phyloP scores from a whole-genome alignment of 2,888 invertebrate genomes.

The Yponomeuta plumbellus region DNA sequence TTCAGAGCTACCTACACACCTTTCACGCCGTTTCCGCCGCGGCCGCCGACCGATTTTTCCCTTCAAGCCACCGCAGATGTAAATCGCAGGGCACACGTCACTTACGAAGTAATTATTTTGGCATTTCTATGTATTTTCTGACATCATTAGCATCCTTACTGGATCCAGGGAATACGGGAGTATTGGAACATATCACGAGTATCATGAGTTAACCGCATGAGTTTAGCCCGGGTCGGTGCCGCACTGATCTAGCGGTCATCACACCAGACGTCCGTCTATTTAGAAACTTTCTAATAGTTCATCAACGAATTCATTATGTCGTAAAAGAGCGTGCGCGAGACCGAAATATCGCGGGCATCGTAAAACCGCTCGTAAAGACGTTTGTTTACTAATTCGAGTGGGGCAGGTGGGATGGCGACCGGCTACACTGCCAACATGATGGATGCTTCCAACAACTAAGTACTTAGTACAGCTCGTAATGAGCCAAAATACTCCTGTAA shows the following conservation, averaged over 20 bases:
- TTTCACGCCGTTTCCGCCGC: too few species aligned
- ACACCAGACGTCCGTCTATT: slow-evolving; percentile 66
- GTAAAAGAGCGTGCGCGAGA: slow-evolving; percentile 71
- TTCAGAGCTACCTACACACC: too few species aligned
- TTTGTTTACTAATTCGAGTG: slow-evolving; percentile 76
- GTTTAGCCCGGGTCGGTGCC: slow-evolving; percentile 19
- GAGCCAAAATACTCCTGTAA: background rate
- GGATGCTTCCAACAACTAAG: slow-evolving; percentile 4
- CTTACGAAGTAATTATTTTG: too few species aligned
- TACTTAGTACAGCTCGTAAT: background rate
- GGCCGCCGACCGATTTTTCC: too few species aligned
- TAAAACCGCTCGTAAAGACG: slow-evolving; percentile 75
- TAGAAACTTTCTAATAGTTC: slow-evolving; percentile 75
- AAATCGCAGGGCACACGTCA: too few species aligned
- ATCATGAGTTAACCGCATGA: background rate
- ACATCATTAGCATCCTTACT: too few species aligned
- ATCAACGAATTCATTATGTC: slow-evolving; percentile 77
- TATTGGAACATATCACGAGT: too few species aligned
- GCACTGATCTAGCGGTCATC: slow-evolving; percentile 46
- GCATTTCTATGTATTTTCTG: too few species aligned
- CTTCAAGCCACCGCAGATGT: too few species aligned
- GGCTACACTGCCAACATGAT: slow-evolving; percentile 20
- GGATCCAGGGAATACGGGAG: too few species aligned
- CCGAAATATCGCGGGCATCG: slow-evolving; percentile 74
- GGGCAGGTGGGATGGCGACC: slow-evolving; percentile 62